Evolutionary conservation across 2,888 invertebrate genomes (phyloP), one percentile per base, ranked within the genome.

Genomic region (Phortica okadai): DNA sequence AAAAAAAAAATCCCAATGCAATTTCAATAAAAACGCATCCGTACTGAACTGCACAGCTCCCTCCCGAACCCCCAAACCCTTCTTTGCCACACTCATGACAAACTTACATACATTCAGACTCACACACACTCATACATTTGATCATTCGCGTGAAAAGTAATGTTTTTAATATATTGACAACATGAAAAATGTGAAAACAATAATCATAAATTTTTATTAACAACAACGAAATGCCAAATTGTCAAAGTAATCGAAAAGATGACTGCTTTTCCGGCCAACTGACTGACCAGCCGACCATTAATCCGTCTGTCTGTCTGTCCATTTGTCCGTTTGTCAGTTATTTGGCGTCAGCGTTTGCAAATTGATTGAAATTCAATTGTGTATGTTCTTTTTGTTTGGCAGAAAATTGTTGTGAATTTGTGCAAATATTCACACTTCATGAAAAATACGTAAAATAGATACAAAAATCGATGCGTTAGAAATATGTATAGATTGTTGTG

Each of bases 161-260:
- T 90, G 89, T 88, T 90, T 90, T 89, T 85, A 88, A 90, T 90
- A 90, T 90, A 90, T 90, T 90, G 89, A 86, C 90, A 88, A 83
- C 89, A 84, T 90, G 89, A 90, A 84, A 90, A 89, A 90, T 90
- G 90, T 88, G 90, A 84, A 89, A 90, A 90, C 89, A 90, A 90
- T 90, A 90, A 90, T 90, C 89, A 89, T 90, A 90, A 90, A 90
- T 90, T 89, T 89, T 90, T 90, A 89, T 90, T 86, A 88, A 87
- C 89, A 89, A 77, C 79, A 75, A 67, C 56, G 74, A 58, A 67
- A 66, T 67, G 66, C 67, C 41, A 66, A 75, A 80, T 77, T 79
- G 79, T 74, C 77, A 79, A 79, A 77, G 77, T 77, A 79, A 75
- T 74, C 76, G 75, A 74, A 79, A 76, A 77, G 80, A 59, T 80